Evolutionary conservation across 2,888 invertebrate genomes (phyloP).

Genomic region (Acleris sparsana): DNA sequence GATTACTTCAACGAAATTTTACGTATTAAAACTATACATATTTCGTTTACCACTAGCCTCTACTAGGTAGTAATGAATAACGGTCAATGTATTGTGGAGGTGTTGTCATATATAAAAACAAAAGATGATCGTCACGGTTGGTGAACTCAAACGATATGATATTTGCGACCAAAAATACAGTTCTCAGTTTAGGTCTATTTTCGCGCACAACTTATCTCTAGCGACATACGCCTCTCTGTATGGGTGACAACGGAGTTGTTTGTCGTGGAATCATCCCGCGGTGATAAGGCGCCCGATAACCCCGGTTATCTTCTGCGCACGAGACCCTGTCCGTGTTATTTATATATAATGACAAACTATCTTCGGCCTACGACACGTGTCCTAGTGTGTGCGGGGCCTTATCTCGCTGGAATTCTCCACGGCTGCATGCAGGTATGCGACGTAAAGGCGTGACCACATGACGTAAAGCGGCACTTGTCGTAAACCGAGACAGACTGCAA

Average conservation of each 20-base stretch:
- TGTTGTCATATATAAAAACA: no score
- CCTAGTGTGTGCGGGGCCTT: conserved; percentile 38
- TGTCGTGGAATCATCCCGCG: conserved; percentile 80
- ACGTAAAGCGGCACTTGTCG: background rate
- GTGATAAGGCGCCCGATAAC: conserved; percentile 58
- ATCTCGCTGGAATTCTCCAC: conserved; percentile 52
- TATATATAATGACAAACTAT: conserved; percentile 47
- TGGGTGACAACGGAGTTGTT: conserved; percentile 56
- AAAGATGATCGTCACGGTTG: no score
- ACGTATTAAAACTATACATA: no score
- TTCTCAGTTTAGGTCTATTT: conserved; percentile 8
- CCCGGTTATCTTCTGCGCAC: conserved; percentile 66
- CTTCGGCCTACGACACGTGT: conserved; percentile 50
- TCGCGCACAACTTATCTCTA: background rate
- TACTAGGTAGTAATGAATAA: no score
- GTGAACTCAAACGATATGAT: no score
- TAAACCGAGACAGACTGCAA: no score
- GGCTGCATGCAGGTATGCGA: conserved; percentile 33
- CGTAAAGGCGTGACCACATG: conserved; percentile 29
- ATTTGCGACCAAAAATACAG: no score
- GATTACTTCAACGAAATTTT: no score
- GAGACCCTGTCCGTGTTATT: conserved; percentile 63
- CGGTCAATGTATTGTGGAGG: no score
- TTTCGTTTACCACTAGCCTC: no score
- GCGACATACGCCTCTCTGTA: conserved; percentile 39